Base-by-base conservation (phyloP, 2,113 vertebrate species). In the Asarcornis scutulata region DNA sequence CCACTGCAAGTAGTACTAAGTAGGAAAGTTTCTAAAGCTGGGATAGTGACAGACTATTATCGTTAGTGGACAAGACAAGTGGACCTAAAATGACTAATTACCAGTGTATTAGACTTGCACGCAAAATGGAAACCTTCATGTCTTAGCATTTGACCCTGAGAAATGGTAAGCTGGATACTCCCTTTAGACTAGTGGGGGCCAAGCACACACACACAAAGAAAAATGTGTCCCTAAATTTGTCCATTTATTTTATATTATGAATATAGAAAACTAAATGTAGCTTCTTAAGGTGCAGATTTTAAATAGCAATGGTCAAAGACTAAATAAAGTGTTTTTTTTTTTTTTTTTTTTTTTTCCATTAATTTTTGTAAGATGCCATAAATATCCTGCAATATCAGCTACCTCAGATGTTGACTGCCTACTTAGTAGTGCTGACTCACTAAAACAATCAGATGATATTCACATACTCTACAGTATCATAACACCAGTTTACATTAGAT, bases 11-110 rank as follows among this genome's bases (percentile, higher is more conserved):
- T 74, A 83, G 32, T 2, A 11, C 22, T 77, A 18, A 76, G 85
- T 50, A 42, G 36, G 6, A 74, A 83, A 46, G 42, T 83, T 86
- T 88, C 75, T 7, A 31, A 34, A 17, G n/a, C 59, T 32, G 46
- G 9, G 15, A 31, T 32, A 40, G 34, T 64, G 62, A 0, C 42
- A 25, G 63, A 32, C 7, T 77, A 2, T 0, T 38, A 25, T 31
- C 10, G 48, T 62, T 40, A 8, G 1, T n/a, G 50, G 14, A 11
- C n/a, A 20, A 56, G 29, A 60, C 0, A 16, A 42, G 31, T 36
- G 40, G 29, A 63, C 58, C 29, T 82, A 64, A 29, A 40, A 27
- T 0, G 9, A 27, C 34, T 0, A 0, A 14, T 31, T 64, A 29
- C 17, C 27, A 11, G 4, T 0, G 0, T 6, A 32, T 73, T 55